phyloP scores from a whole-genome alignment of 2,113 vertebrate genomes.

The Syrrhaptes paradoxus region DNA sequence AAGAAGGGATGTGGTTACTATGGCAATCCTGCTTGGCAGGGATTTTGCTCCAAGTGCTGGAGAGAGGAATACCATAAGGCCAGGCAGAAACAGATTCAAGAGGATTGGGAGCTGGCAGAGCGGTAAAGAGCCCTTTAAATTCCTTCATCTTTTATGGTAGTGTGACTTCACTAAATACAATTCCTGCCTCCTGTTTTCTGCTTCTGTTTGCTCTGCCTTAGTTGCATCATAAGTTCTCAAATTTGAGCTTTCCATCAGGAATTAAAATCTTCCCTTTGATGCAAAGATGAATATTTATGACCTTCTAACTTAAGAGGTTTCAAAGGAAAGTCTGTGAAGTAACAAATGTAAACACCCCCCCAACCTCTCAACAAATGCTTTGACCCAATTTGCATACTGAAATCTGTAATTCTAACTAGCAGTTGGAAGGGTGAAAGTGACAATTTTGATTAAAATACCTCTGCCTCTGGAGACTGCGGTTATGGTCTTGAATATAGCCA shows the following conservation, averaged over 20 bases:
- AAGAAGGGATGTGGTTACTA: constrained; percentile 97
- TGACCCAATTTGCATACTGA: background rate
- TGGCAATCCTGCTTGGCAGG: constrained; percentile 92
- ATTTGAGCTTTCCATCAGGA: background rate
- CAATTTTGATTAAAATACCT: background rate
- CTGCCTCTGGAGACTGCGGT: background rate
- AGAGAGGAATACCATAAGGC: constrained; percentile 90
- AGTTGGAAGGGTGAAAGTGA: background rate
- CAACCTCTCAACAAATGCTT: background rate
- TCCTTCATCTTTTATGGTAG: background rate
- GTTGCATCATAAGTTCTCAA: background rate
- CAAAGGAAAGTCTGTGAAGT: background rate
- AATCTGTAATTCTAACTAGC: background rate
- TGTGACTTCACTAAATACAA: background rate
- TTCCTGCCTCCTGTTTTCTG: background rate
- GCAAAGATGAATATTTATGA: background rate
- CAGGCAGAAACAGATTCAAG: constrained; percentile 92
- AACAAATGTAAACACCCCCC: background rate
- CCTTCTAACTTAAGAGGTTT: background rate
- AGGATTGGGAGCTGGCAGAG: constrained; percentile 94
- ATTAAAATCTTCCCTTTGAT: background rate
- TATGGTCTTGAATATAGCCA: background rate
- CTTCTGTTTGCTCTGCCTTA: background rate
- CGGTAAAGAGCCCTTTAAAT: constrained; percentile 76
- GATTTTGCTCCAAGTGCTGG: constrained; percentile 97